Evolutionary conservation across 2,113 vertebrate species (phyloP).

Genomic region (Nibea coibor): DNA sequence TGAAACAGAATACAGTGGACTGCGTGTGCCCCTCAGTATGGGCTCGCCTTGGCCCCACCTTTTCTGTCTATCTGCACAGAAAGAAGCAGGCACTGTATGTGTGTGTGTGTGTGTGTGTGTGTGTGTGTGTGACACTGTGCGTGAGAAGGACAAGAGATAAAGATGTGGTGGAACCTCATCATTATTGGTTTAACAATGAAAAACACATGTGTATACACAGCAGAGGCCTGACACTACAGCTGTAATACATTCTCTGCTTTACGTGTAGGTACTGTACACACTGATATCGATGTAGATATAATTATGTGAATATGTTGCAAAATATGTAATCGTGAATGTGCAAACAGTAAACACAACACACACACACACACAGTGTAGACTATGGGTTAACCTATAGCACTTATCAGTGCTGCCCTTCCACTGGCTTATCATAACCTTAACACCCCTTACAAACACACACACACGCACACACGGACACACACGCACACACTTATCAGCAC

Average conservation of each 20-base stretch:
- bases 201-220: background rate
- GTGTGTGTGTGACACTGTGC: too few relatives aligned
- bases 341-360: background rate
- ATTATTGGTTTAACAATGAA: background rate
- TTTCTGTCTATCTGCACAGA: conserved; percentile 28
- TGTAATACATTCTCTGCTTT: background rate
- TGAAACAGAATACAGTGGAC: background rate
- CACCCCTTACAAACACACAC: background rate
- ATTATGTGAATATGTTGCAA: background rate
- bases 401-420: conserved; percentile 42
- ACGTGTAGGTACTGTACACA: background rate
- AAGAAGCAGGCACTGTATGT: background rate
- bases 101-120: too few relatives aligned
- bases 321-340: background rate
- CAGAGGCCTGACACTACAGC: background rate
- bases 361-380: background rate
- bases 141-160: background rate
- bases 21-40: background rate
- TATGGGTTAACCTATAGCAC: background rate
- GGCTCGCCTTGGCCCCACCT: conserved; percentile 39
- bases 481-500: conserved; percentile 33
- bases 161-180: background rate
- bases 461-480: conserved; percentile 6
- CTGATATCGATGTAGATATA: too few relatives aligned
- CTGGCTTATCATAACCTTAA: conserved; percentile 56